Evolutionary conservation across 2,797 vertebrate species (phyloP).

Genomic region (Taenioides sp.): DNA sequence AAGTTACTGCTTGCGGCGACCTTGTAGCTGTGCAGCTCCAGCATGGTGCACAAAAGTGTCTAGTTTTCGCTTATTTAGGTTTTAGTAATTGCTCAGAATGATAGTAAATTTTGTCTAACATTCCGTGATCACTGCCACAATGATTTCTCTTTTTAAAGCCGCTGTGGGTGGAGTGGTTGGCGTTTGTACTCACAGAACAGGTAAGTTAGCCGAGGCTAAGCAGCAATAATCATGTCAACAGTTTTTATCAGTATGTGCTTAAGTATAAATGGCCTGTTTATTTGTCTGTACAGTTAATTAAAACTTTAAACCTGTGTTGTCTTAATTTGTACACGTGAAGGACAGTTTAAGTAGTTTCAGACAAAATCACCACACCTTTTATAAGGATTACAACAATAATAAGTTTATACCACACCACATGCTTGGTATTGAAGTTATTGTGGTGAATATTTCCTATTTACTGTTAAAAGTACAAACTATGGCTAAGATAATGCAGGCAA

Average conservation of each 20-base stretch:
- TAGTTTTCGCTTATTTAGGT: background rate
- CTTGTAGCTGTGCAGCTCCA: background rate
- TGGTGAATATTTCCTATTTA: background rate
- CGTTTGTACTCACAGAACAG: slow-evolving; percentile 49
- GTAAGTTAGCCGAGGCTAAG: slow-evolving; percentile 46
- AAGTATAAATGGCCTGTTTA: too few species aligned
- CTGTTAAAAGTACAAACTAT: background rate
- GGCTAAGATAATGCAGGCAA: too few species aligned
- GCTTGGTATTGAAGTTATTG: background rate
- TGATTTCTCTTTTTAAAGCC: slow-evolving; percentile 65
- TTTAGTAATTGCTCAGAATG: background rate
- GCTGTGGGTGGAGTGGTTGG: slow-evolving; percentile 50
- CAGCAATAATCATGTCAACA: background rate
- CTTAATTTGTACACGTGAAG: too few species aligned
- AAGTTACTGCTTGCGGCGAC: background rate
- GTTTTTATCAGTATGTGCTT: background rate
- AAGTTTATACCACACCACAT: background rate
- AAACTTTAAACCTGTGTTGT: background rate
- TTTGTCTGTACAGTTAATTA: background rate
- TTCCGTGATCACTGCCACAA: slow-evolving; percentile 13
- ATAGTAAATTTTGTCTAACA: background rate
- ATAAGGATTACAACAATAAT: too few species aligned
- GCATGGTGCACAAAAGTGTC: background rate
- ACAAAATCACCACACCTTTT: too few species aligned
- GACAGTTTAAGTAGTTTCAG: too few species aligned